Evolutionary conservation across 92 coral and sea anemone genomes (phyloP), one percentile per base, ranked within the genome.

Genomic region (Bergia puertoricense): DNA sequence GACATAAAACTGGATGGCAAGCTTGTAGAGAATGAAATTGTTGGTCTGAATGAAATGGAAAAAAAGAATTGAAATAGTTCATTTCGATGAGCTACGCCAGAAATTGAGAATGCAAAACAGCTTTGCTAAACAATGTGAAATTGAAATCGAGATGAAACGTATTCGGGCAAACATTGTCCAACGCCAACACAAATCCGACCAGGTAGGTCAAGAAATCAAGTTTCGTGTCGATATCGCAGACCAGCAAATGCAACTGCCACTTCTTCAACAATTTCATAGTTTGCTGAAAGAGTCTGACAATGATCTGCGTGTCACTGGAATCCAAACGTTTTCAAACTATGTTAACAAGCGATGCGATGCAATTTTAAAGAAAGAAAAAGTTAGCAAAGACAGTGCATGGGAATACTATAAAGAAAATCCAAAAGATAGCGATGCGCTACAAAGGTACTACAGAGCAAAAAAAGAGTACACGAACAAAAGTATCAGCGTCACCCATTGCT

Each of bases 401-500:
- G 62, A 0, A 15, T 46, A 44, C 65, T 78, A 78, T 22, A 22
- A 78, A 13, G 66, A 48, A 50, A 78, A 78, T 78, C 81, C 81
- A 5, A 78, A 46, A 22, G 81, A 78, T 9, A 78, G 65, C 56
- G 81, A 78, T 20, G 59, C 81, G 22, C 81, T 22, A 4, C 81
- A 46, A 45, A 44, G 65, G 44, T 78, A 78, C 81, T 78, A 78
- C 81, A 78, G 81, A 30, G 81, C 81, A 2, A 78, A 78, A 8
- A 48, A 46, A 78, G 81, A 78, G 66, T 78, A 45, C 38, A 46
- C 39, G 30, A 7, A 46, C 14, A 78, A 78, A 78, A 78, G 81
- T 78, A 45, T 78, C 8, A 46, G 81, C 22, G 14, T 46, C 22
- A 78, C 59, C 30, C 81, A 78, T 36, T 78, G 81, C 41, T 78